Percentiles rank a stretch among this genome's conserved stretches.
These are phyloP conservation scores for Pantelozetes paolii DNA, from an alignment of 2,888 invertebrate genomes.

Conservation along the genomic window DNA sequence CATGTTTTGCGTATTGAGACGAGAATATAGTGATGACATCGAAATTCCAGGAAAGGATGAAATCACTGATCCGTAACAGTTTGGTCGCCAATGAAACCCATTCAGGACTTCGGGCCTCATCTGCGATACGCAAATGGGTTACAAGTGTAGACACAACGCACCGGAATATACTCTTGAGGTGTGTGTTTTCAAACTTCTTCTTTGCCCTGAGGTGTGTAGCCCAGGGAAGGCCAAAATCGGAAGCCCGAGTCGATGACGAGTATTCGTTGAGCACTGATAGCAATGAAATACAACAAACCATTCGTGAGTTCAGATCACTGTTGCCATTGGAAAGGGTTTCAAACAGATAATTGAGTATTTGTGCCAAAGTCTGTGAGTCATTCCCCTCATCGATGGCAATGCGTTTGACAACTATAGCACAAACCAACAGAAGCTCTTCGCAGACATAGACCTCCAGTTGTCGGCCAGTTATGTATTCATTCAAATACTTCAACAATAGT, in stretches of 20 bases:
- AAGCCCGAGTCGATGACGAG: constrained; percentile 74
- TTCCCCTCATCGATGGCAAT: constrained; percentile 69
- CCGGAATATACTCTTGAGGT: constrained; percentile 73
- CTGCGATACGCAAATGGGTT: constrained; percentile 61
- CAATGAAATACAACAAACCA: constrained; percentile 77
- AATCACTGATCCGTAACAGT: constrained; percentile 71
- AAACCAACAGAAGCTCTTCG: constrained; percentile 62
- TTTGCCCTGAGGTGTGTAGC: constrained; percentile 79
- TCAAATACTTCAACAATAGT: constrained; percentile 69
- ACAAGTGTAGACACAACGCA: constrained; percentile 59
- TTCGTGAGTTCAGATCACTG: constrained; percentile 50
- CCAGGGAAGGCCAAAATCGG: constrained; percentile 81
- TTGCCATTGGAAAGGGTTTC: constrained; percentile 29
- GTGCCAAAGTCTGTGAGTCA: constrained; percentile 6
- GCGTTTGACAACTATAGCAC: constrained; percentile 82
- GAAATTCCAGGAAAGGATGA: constrained; percentile 76
- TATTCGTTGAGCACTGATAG: constrained; percentile 81
- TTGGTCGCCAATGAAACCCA: constrained; percentile 63
- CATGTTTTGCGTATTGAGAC: constrained; percentile 39
- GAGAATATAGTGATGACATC: constrained; percentile 43
- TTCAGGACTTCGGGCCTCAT: constrained; percentile 49
- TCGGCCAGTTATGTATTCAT: constrained; percentile 62
- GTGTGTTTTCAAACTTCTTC: constrained; percentile 72
- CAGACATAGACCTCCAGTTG: constrained; percentile 67
- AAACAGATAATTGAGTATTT: constrained; percentile 19